Percentiles rank a stretch among this genome's conserved stretches.
phyloP scores from a whole-genome alignment of 2,888 invertebrate species.

The Dorcus hopei region DNA sequence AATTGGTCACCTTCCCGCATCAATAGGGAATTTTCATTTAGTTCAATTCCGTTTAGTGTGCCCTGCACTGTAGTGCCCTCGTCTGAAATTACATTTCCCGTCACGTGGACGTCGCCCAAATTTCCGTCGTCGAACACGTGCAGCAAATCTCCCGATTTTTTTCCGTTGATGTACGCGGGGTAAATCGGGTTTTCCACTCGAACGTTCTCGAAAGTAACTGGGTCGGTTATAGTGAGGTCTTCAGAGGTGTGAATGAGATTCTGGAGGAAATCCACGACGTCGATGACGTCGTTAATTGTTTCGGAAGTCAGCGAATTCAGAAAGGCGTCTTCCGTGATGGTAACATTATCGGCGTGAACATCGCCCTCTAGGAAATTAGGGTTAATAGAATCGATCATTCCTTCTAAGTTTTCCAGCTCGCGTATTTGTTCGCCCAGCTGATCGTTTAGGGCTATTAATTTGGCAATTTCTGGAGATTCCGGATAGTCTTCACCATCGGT shows the following conservation, averaged over 20 bases:
- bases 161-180: slow-evolving; percentile 26
- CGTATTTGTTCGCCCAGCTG: slow-evolving; percentile 10
- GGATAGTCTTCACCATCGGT: neutral
- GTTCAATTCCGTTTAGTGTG: slow-evolving; percentile 36
- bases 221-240: slow-evolving; percentile 30
- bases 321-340: slow-evolving; percentile 28
- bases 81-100: slow-evolving; percentile 37
- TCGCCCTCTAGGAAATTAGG: slow-evolving; percentile 19
- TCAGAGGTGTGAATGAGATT: slow-evolving; percentile 34
- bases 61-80: slow-evolving; percentile 33
- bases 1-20: slow-evolving; percentile 40
- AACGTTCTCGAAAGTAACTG: slow-evolving; percentile 28
- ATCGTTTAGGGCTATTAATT: slow-evolving; percentile 3
- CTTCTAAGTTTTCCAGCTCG: slow-evolving; percentile 9
- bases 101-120: slow-evolving; percentile 34
- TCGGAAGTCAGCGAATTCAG: slow-evolving; percentile 33
- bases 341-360: slow-evolving; percentile 32
- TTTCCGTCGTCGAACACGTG: slow-evolving; percentile 27
- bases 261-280: slow-evolving; percentile 31
- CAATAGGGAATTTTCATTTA: slow-evolving; percentile 36
- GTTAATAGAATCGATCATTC: slow-evolving; percentile 9
- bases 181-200: slow-evolving; percentile 2
- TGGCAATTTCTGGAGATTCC: too few relatives aligned
- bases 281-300: slow-evolving; percentile 36
- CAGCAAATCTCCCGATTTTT: slow-evolving; percentile 30